Base-by-base conservation (phyloP, 92 coral and sea anemone species). In the Chrysogorgia sp. region DNA sequence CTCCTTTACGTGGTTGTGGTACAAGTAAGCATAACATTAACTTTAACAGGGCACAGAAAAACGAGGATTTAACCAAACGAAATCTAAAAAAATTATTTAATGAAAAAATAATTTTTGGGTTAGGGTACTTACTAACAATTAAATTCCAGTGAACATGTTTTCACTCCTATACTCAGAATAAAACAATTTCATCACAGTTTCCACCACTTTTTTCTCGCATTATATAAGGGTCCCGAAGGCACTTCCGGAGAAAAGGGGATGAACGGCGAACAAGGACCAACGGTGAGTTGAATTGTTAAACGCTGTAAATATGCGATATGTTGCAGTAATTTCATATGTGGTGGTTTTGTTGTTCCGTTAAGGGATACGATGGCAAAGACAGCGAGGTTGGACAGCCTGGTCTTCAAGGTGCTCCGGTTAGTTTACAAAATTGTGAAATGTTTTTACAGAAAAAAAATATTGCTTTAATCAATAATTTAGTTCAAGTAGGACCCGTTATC, bases 341-440 rank as follows among this genome's bases (percentile, higher is more conserved):
- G 49, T 2, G 28, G 43, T 56, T 56, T 28, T 37, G 43, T 40
- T 67, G n/a, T 23, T 3, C 20, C 0, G 20, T 20, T 68, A 25
- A 69, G 76, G 76, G 76, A 22, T 10, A 10, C 7, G 2, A n/a
- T 69, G 76, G 76, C 13, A 69, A 69, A 45, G 76, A 69, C 30
- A 60, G 76, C 50, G 37, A 19, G 28, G 22, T 40, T 28, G 76
- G 76, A 0, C 19, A 26, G 9, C n/a, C 9, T 25, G 76, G 76
- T 69, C 45, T 43, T 28, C 43, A 69, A 45, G 76, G 76, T 4
- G 50, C 25, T 17, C 13, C 21, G 76, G 76, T 69, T 21, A 69
- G 76, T 40, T 28, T 64, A 37, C 43, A 37, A 37, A 37, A 5
- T 37, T 12, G 12, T 37, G 12, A 12, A 4, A 4, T 37, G 12